A percentile compares a stretch with the other conserved stretches of the same genome.
Conservation (phyloP, 2,113 vertebrate species). For the Pseudolaguvia tuberculata region DNA sequence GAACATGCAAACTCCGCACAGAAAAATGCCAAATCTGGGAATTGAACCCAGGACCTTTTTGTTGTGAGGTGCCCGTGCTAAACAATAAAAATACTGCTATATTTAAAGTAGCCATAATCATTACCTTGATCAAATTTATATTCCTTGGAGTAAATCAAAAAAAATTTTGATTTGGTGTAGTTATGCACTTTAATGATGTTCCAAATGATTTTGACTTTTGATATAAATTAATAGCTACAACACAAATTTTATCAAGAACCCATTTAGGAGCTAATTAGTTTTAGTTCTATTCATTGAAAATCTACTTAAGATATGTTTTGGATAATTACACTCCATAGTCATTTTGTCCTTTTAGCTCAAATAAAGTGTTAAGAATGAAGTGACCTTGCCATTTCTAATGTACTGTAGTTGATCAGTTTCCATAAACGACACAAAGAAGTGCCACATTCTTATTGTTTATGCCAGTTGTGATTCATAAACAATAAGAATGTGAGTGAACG, state of each 20-base stretch:
- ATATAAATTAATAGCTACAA: background rate
- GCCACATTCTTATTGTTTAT: no score
- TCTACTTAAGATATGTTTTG: background rate
- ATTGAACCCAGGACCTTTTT: no score
- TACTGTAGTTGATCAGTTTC: conserved; percentile 57
- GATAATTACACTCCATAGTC: background rate
- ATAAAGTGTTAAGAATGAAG: background rate
- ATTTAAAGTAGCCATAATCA: background rate
- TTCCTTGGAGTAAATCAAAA: background rate
- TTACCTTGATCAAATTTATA: background rate
- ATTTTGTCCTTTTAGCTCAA: background rate
- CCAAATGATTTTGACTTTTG: background rate
- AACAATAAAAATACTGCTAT: background rate
- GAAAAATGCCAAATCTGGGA: no score
- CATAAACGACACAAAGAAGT: conserved; percentile 44
- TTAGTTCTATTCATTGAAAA: background rate
- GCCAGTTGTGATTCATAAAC: conserved; percentile 17
- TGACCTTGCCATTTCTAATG: background rate
- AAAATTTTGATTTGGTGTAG: background rate
- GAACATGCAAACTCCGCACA: no score
- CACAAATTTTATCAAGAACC: background rate
- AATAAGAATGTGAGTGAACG: no score
- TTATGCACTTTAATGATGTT: background rate
- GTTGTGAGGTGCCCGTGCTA: no score
- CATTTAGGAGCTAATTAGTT: conserved; percentile 1